Percentiles rank a stretch among this genome's conserved stretches.
Conservation (phyloP, 92 coral and sea anemone genomes). For the Porites cylindrica region DNA sequence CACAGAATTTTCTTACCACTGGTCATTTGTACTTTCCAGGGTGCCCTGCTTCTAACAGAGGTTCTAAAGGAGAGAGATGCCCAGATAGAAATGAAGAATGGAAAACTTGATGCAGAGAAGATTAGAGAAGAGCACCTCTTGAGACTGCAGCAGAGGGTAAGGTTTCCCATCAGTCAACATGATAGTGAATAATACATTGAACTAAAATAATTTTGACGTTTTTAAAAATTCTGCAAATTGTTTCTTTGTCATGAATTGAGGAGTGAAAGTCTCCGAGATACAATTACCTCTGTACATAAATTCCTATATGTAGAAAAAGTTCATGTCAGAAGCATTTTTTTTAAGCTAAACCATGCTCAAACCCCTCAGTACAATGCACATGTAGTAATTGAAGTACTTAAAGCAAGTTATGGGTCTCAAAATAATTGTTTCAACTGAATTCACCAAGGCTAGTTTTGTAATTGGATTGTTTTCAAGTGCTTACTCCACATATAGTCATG, state of each 20-base stretch:
- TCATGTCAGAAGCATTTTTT: too few relatives aligned
- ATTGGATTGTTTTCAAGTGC: not conserved
- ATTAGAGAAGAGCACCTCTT: slow-evolving; percentile 85
- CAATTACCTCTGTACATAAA: too few relatives aligned
- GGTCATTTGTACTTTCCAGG: slow-evolving; percentile 46
- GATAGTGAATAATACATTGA: not conserved
- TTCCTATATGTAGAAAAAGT: too few relatives aligned
- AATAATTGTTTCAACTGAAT: not conserved
- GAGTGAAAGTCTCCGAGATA: too few relatives aligned
- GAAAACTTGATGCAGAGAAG: slow-evolving; percentile 78
- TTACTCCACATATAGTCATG: too few relatives aligned
- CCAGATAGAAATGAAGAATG: slow-evolving; percentile 91
- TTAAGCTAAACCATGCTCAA: too few relatives aligned
- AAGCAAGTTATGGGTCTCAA: not conserved
- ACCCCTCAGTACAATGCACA: too few relatives aligned
- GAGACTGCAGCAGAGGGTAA: slow-evolving; percentile 89
- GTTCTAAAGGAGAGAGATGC: slow-evolving; percentile 98
- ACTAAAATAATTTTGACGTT: too few relatives aligned
- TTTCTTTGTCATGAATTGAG: too few relatives aligned
- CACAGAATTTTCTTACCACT: too few relatives aligned
- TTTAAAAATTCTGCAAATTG: not conserved
- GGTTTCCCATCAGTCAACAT: not conserved
- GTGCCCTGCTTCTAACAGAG: slow-evolving; percentile 94
- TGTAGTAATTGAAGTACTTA: too few relatives aligned
- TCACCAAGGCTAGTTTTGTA: too few relatives aligned